These are phyloP conservation scores for Enteromius paludinosus DNA, from an alignment of 2,797 vertebrate genomes.

Conservation along the genomic window DNA sequence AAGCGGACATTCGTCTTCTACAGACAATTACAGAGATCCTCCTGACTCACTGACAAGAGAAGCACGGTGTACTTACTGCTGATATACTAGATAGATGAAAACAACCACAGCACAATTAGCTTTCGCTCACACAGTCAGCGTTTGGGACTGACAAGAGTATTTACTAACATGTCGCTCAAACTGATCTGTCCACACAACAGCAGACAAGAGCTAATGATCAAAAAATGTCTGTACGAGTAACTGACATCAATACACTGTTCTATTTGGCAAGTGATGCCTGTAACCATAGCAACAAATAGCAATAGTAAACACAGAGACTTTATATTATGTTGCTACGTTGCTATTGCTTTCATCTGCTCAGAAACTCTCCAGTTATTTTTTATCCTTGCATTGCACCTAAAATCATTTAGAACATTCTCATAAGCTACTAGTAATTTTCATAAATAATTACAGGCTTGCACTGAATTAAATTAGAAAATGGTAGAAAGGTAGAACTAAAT, in stretches of 20 bases:
- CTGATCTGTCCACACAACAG: neutral
- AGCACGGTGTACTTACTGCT: neutral
- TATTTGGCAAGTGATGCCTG: neutral
- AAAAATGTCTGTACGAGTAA: neutral
- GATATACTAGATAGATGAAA: slow-evolving; percentile 14
- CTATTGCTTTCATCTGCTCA: neutral
- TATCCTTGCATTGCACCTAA: neutral
- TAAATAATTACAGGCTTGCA: neutral
- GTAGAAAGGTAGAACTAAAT: neutral
- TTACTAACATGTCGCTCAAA: slow-evolving; percentile 12
- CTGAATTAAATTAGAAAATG: neutral
- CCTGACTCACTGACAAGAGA: slow-evolving; percentile 25
- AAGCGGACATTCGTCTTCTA: slow-evolving; percentile 16
- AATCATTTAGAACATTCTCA: neutral
- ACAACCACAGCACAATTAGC: neutral
- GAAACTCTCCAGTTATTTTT: neutral
- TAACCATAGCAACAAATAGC: neutral
- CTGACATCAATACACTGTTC: neutral
- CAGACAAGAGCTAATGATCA: neutral
- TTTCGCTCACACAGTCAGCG: neutral
- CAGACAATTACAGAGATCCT: slow-evolving; percentile 32
- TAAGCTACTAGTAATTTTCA: neutral
- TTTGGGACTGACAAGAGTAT: neutral
- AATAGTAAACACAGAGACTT: neutral
- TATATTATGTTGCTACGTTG: neutral